A percentile compares a stretch with the other conserved stretches of the same genome.
These are phyloP conservation scores for Eubasilissa regina DNA, from an alignment of 1,140 invertebrate genomes.

Conservation along the genomic window DNA sequence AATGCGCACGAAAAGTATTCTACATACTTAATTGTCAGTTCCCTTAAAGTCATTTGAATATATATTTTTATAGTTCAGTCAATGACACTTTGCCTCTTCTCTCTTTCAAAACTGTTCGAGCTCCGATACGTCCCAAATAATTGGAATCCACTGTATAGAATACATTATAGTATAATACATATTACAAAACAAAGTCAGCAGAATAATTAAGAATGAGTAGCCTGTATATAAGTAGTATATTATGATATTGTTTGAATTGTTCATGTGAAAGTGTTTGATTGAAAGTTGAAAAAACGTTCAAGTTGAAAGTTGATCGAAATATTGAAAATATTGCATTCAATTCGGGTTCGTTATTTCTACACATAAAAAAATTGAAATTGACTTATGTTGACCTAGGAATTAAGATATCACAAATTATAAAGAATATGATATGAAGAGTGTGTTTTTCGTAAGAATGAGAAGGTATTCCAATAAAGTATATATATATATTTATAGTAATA, in stretches of 20 bases:
- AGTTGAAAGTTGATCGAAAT: background rate
- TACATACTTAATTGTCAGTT: too few relatives aligned
- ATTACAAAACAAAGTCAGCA: background rate
- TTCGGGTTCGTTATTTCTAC: background rate
- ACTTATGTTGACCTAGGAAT: background rate
- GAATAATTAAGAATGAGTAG: background rate
- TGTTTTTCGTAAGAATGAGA: too few relatives aligned
- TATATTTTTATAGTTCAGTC: too few relatives aligned
- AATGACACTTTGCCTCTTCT: too few relatives aligned
- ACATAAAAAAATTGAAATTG: background rate
- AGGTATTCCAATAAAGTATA: too few relatives aligned
- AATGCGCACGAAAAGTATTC: too few relatives aligned
- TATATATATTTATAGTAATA: too few relatives aligned
- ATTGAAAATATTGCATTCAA: background rate
- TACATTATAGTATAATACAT: background rate
- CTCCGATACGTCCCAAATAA: too few relatives aligned
- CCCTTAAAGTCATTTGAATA: too few relatives aligned
- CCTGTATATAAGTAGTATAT: constrained; percentile 14
- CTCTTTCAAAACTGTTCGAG: too few relatives aligned
- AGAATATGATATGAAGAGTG: background rate
- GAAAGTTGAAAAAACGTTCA: background rate
- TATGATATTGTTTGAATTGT: background rate
- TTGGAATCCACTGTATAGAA: background rate
- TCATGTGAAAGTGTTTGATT: background rate
- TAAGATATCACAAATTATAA: background rate